Evolutionary conservation across 2,888 invertebrate genomes (phyloP).

Genomic region (Andrena haemorrhoa): DNA sequence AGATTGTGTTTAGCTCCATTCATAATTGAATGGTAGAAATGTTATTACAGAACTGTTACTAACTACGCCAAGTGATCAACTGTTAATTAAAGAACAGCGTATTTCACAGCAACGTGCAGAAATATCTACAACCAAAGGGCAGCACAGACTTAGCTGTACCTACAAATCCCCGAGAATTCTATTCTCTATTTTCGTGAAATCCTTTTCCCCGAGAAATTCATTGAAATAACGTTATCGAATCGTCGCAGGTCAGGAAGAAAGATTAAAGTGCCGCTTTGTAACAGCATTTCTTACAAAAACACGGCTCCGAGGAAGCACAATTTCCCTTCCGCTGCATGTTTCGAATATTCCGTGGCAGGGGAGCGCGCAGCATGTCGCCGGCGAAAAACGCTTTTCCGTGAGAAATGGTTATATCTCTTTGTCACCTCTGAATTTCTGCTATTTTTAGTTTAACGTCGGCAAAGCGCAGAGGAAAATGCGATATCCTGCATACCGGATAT

Average conservation of each 20-base stretch:
- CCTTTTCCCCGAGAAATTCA: background rate
- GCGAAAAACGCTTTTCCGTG: conserved; percentile 21
- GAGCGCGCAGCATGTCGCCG: conserved; percentile 10
- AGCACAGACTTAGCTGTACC: too few relatives aligned
- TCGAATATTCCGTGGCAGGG: conserved; percentile 14
- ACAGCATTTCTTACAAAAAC: conserved; percentile 16
- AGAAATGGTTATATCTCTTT: conserved; percentile 35
- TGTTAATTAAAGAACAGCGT: too few relatives aligned
- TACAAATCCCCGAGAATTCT: too few relatives aligned
- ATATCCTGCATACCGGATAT: background rate
- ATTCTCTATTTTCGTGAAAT: background rate
- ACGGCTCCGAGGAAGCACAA: background rate
- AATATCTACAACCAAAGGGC: too few relatives aligned
- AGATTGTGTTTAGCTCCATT: too few relatives aligned
- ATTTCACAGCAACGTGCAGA: too few relatives aligned
- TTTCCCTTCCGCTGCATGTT: conserved; percentile 12
- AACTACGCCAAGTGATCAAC: too few relatives aligned
- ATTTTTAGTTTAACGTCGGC: conserved; percentile 9
- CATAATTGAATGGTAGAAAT: too few relatives aligned
- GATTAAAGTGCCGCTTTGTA: conserved; percentile 14
- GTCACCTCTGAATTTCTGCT: conserved; percentile 38
- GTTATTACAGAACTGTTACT: too few relatives aligned
- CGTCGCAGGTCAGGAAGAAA: background rate
- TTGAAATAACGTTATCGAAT: background rate
- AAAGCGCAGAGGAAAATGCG: background rate